These are phyloP conservation scores for Tetragnatha versicolor DNA, from an alignment of 1,140 invertebrate genomes.

Conservation along the genomic window DNA sequence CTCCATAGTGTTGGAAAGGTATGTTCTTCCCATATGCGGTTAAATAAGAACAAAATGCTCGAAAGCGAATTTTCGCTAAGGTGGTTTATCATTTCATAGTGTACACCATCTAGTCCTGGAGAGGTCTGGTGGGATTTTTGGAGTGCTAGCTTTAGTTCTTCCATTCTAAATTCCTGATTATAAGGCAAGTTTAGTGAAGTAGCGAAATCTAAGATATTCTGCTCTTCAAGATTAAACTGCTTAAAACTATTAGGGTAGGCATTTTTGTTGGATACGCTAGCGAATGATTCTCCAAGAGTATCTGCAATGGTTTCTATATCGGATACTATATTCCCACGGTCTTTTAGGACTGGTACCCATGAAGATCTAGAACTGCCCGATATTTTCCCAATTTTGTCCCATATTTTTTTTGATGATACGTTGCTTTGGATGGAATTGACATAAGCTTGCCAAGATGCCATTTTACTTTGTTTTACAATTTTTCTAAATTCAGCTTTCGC, in stretches of 20 bases:
- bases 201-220: not conserved
- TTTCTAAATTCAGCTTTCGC: not conserved
- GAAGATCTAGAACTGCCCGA: not conserved
- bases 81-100: not conserved
- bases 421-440: not conserved
- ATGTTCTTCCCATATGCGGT: not conserved
- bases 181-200: not conserved
- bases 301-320: not conserved
- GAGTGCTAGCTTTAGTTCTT: not conserved
- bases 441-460: not conserved
- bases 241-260: not conserved
- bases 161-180: not conserved
- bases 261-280: not conserved
- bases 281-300: not conserved
- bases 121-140: not conserved
- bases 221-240: not conserved
- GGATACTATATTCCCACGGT: not conserved
- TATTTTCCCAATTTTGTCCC: not conserved
- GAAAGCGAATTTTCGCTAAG: not conserved
- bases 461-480: not conserved
- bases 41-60: not conserved
- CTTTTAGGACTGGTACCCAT: not conserved
- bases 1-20: constrained; percentile 44
- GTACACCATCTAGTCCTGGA: not conserved
- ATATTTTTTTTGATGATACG: not conserved